Evolutionary conservation across 2,888 invertebrate genomes (phyloP).

Genomic region (Rhamnusium bicolor): DNA sequence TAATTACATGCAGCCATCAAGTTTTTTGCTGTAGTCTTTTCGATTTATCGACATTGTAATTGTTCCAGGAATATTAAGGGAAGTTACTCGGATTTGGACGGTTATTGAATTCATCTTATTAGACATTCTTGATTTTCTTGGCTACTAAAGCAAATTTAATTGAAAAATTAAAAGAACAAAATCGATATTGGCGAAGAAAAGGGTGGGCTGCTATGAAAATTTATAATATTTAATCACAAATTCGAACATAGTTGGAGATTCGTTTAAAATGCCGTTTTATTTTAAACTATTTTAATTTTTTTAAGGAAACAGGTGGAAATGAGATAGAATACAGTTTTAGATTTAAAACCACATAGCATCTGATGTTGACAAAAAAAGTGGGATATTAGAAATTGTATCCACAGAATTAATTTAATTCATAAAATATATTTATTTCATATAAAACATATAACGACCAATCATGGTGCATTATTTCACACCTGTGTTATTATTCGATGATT

Average conservation of each 20-base stretch:
- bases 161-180: slow-evolving; percentile 9
- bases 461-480: too few species aligned
- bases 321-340: too few species aligned
- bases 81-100: slow-evolving; percentile 43
- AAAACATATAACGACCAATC: too few species aligned
- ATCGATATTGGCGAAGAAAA: neutral
- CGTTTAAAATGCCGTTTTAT: neutral
- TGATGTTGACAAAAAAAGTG: too few species aligned
- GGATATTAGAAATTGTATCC: too few species aligned
- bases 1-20: slow-evolving; percentile 44
- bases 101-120: slow-evolving; percentile 54
- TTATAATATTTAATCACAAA: neutral
- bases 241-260: neutral
- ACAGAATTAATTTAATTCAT: too few species aligned
- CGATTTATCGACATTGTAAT: slow-evolving; percentile 52
- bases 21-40: slow-evolving; percentile 24
- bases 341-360: too few species aligned
- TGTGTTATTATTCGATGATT: too few species aligned
- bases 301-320: too few species aligned
- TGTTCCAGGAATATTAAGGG: slow-evolving; percentile 52
- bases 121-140: slow-evolving; percentile 33
- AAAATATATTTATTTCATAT: too few species aligned
- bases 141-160: slow-evolving; percentile 13
- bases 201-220: neutral
- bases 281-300: too few species aligned